Percentiles rank a stretch among this genome's conserved stretches.
Evolutionary conservation across 2,888 invertebrate species (phyloP).

Genomic region (Zhuqinia jingwanae): DNA sequence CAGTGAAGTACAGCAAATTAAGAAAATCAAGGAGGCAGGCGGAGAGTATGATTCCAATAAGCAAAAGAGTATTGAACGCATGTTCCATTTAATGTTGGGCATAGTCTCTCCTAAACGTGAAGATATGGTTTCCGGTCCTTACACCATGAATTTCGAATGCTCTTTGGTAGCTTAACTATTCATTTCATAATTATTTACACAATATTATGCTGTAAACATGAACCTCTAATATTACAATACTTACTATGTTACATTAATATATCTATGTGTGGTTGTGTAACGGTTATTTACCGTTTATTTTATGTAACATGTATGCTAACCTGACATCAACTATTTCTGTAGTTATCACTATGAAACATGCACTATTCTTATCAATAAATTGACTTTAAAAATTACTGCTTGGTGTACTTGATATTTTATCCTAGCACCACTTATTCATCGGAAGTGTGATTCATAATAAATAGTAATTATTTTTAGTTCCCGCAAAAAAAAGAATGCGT

Average conservation of each 20-base stretch:
- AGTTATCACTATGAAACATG: slow-evolving; percentile 28
- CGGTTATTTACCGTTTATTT: no score
- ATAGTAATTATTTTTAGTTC: neutral
- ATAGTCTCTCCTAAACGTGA: slow-evolving; percentile 21
- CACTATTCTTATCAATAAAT: neutral
- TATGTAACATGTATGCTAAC: no score
- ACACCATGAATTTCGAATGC: slow-evolving; percentile 18
- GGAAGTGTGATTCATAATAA: no score
- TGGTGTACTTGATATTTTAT: no score
- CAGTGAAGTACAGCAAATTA: slow-evolving; percentile 41
- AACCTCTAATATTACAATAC: no score
- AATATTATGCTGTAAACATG: no score
- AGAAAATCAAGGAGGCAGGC: neutral
- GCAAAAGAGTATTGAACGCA: slow-evolving; percentile 32
- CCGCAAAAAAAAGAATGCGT: no score
- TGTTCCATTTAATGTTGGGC: slow-evolving; percentile 66
- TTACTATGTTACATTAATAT: no score
- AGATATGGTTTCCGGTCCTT: slow-evolving; percentile 36
- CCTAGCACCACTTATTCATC: no score
- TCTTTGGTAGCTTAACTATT: neutral
- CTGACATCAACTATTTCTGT: no score
- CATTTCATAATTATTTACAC: slow-evolving; percentile 1
- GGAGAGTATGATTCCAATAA: neutral
- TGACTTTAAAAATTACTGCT: neutral
- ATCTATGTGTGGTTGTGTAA: no score